Evolutionary conservation across 2,888 invertebrate genomes (phyloP), one percentile per base, ranked within the genome.

Genomic region (Molanna angustata): DNA sequence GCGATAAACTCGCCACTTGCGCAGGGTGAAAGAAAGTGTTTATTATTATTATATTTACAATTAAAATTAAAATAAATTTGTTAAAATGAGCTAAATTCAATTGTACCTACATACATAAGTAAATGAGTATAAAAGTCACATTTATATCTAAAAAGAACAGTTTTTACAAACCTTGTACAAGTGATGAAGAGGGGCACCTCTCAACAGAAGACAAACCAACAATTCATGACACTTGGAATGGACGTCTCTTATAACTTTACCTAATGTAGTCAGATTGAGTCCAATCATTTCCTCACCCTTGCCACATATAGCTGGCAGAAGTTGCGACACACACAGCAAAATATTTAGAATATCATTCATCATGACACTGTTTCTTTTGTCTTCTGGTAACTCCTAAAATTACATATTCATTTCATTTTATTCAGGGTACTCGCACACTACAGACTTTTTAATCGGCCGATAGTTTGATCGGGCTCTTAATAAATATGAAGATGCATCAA

Each of bases 221-320:
- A 92, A 71, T 63, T 90, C 87, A 61, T 86, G 83, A 67, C 91
- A 90, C 66, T 92, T 92, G 0, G 88, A 82, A 64, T 92, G 91
- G 11, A 91, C 83, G 61, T 91, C 90, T 40, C 88, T 75, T n/a
- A 89, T 80, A 45, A 86, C 85, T 58, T 88, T 80, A 7, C 82
- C 79, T 63, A 85, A 80, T 56, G 78, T 74, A 50, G 72, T 74
- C 14, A 76, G 67, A 32, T 79, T 76, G 7, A 83, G 63, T 0
- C 88, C 88, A 16, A 81, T 77, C 48, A 84, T 73, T 66, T 79
- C 77, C 60, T 83, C 78, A 2, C 84, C 85, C 53, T 73, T 76
- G 16, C 78, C 75, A 54, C 84, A 85, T n/a, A 88, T 79, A 1
- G 80, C 76, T 0, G 88, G 86, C 17, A 90, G 65, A 1, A 92